A percentile compares a stretch with the other conserved stretches of the same genome.
These are phyloP conservation scores for Ctena decussata DNA, from an alignment of 2,888 invertebrate species.

Conservation along the genomic window DNA sequence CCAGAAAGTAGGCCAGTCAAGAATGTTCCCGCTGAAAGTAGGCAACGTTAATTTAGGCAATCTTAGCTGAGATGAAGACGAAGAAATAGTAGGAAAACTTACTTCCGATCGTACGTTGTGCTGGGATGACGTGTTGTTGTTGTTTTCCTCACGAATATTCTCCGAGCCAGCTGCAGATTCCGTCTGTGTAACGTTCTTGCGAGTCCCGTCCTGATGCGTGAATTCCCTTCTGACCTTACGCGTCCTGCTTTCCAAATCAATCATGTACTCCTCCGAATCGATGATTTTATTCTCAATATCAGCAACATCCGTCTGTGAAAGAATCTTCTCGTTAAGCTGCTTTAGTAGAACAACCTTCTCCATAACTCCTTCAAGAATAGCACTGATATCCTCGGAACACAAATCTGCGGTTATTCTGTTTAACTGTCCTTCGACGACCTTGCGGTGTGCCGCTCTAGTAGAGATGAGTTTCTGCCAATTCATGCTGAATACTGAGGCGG, in stretches of 20 bases:
- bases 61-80: neutral
- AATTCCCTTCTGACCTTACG: neutral
- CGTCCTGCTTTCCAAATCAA: neutral
- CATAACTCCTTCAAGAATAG: neutral
- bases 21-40: constrained; percentile 5
- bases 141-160: neutral
- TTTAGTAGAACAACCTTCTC: neutral
- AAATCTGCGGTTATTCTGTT: neutral
- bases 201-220: neutral
- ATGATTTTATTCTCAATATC: neutral
- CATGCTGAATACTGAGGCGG: neutral
- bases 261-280: neutral
- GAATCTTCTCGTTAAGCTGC: neutral
- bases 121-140: neutral
- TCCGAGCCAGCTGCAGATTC: neutral
- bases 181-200: neutral
- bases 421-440: neutral
- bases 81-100: neutral
- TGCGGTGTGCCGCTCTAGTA: constrained; percentile 4
- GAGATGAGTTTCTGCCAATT: constrained; percentile 2
- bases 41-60: constrained; percentile 15
- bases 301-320: neutral
- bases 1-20: constrained; percentile 21
- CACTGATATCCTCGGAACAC: neutral
- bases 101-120: neutral